phyloP scores from a whole-genome alignment of 2,797 vertebrate species.

The Prunella strophiata region DNA sequence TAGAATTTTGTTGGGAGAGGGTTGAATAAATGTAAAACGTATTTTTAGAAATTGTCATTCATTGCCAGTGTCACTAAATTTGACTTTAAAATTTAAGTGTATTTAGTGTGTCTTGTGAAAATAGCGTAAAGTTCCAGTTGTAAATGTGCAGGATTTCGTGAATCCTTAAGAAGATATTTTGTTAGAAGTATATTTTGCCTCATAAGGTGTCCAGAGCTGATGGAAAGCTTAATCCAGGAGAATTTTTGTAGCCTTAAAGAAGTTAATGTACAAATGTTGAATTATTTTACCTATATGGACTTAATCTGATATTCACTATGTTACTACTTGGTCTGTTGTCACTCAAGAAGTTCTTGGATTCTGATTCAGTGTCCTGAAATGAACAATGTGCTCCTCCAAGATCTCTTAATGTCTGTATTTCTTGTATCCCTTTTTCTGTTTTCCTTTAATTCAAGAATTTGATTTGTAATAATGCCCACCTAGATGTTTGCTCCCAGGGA shows the following conservation, averaged over 20 bases:
- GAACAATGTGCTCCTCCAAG: background rate
- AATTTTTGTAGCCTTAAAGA: background rate
- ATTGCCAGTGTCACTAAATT: background rate
- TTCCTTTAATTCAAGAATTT: background rate
- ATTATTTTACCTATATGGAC: background rate
- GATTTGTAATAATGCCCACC: background rate
- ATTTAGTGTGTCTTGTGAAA: background rate
- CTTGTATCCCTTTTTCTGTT: background rate
- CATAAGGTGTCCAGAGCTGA: background rate
- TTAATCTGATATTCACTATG: background rate
- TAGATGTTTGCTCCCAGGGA: background rate
- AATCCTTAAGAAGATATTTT: background rate
- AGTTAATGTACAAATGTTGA: background rate
- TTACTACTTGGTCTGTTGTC: background rate
- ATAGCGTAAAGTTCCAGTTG: accelerated
- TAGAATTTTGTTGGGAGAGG: background rate
- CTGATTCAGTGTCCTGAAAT: background rate
- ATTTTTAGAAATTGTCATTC: background rate
- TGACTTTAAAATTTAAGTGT: background rate
- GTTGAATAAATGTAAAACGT: background rate
- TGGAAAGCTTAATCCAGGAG: background rate
- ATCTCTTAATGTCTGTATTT: background rate
- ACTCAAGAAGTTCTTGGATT: background rate
- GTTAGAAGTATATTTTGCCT: background rate
- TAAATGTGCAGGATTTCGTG: background rate